These are phyloP conservation scores for Globia sparganii DNA, from an alignment of 2,888 invertebrate species.

Conservation along the genomic window DNA sequence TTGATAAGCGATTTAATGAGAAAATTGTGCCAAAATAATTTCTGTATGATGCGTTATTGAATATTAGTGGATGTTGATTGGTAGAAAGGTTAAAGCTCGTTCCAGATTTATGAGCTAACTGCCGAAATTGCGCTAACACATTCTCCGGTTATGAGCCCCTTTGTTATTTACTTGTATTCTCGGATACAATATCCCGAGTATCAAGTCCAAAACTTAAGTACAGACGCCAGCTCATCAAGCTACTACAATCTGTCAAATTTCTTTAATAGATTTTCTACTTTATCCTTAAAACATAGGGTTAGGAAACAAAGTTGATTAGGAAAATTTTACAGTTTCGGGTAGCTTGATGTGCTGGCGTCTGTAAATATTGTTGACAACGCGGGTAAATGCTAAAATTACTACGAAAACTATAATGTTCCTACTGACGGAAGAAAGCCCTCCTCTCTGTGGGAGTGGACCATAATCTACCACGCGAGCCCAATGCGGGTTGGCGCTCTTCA, in stretches of 20 bases:
- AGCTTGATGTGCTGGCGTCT: too few species aligned
- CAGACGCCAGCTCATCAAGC: too few species aligned
- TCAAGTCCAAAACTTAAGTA: not conserved
- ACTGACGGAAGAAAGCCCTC: not conserved
- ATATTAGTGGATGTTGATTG: constrained; percentile 43
- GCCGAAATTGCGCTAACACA: constrained; percentile 10
- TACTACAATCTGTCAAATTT: too few species aligned
- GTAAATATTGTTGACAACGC: not conserved
- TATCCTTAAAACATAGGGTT: too few species aligned
- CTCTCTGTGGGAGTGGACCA: not conserved
- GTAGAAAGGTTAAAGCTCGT: constrained; percentile 30
- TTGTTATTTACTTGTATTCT: not conserved
- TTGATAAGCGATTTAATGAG: constrained; percentile 61
- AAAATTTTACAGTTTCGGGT: too few species aligned
- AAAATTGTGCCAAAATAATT: constrained; percentile 60
- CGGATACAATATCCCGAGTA: not conserved
- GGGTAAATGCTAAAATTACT: not conserved
- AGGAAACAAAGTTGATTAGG: too few species aligned
- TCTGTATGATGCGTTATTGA: constrained; percentile 46
- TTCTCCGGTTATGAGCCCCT: constrained; percentile 11
- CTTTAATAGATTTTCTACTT: too few species aligned
- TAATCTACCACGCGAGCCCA: not conserved
- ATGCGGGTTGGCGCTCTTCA: not conserved
- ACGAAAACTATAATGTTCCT: too few species aligned
- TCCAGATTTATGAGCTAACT: constrained; percentile 39